Evolutionary conservation across 2,888 invertebrate genomes (phyloP), one percentile per base, ranked within the genome.

Genomic region (Thymelicus sylvestris): DNA sequence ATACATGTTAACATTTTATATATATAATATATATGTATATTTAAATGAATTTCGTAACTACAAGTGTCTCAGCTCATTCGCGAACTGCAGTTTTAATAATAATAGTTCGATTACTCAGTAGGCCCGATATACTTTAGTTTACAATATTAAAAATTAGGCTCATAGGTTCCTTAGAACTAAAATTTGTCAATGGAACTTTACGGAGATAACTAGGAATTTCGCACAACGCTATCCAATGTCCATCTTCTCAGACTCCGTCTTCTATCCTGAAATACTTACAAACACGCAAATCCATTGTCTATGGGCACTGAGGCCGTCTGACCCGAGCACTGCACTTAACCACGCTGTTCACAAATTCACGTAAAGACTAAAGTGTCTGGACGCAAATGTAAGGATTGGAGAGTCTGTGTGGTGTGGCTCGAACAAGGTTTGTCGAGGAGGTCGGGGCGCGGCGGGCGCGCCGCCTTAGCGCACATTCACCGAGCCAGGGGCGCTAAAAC

Each of bases 381-480:
- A 75, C 87, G 87, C 76, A 92, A 80, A 74, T 92, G 89, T 64
- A 92, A 81, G n/a, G 84, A 87, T 67, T 92, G 90, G 55, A 91
- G 80, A 24, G 91, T 91, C 72, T 90, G 90, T 70, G 89, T 86
- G 74, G 81, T 84, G 77, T 88, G 88, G 74, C 91, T 84, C 72
- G 92, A 90, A 76, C 90, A 90, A 75, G 93, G 93, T 81, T 93
- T 93, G 65, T 88, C 92, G 73, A 91, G 82, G 67, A 88, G 84
- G 82, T 91, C 89, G 74, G 91, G 92, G 75, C 91, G 91, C 84
- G 88, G 88, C 47, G 88, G 88, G 73, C 89, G 84, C 73, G 91
- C 88, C 83, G 91, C 91, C 85, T 90, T 81, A 80, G 91, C 92
- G 84, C 92, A 92, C 90, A 92, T 94, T 94, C 94, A 94, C 94